Percentiles rank a stretch among this genome's conserved stretches.
Evolutionary conservation across 2,113 vertebrate species (phyloP).

Genomic region (Megaceryle torquata): DNA sequence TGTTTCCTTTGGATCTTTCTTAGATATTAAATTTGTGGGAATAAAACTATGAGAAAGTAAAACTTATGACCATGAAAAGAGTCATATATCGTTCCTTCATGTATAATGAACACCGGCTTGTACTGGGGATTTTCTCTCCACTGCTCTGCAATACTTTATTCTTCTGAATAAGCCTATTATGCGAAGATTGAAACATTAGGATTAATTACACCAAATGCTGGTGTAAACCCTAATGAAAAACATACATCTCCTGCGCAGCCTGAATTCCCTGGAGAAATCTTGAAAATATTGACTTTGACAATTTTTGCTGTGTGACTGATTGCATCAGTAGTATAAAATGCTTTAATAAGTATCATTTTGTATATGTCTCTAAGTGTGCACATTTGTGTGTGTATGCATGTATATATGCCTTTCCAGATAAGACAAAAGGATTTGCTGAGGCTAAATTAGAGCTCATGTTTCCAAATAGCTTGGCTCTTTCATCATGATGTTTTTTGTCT

Average conservation of each 20-base stretch:
- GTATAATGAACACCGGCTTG: not conserved
- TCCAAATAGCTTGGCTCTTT: constrained; percentile 23
- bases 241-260: constrained; percentile 55
- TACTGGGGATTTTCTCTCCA: constrained; percentile 34
- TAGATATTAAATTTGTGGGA: not conserved
- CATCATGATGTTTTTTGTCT: constrained; percentile 9
- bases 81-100: not conserved
- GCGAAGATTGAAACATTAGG: constrained; percentile 69
- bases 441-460: not conserved
- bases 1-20: not conserved
- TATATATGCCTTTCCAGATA: not conserved
- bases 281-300: constrained; percentile 68
- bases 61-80: not conserved
- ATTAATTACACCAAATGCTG: constrained; percentile 73
- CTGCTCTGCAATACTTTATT: constrained; percentile 33
- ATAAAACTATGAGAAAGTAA: not conserved
- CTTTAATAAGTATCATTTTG: constrained; percentile 43
- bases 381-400: not conserved
- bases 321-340: constrained; percentile 33
- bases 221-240: constrained; percentile 71
- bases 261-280: constrained; percentile 60
- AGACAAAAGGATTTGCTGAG: not conserved
- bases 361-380: not conserved
- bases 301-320: constrained; percentile 51
- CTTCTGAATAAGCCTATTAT: constrained; percentile 69